A percentile compares a stretch with the other conserved stretches of the same genome.
phyloP scores from a whole-genome alignment of 2,113 vertebrate genomes.

The Tricholaema leucomelas region DNA sequence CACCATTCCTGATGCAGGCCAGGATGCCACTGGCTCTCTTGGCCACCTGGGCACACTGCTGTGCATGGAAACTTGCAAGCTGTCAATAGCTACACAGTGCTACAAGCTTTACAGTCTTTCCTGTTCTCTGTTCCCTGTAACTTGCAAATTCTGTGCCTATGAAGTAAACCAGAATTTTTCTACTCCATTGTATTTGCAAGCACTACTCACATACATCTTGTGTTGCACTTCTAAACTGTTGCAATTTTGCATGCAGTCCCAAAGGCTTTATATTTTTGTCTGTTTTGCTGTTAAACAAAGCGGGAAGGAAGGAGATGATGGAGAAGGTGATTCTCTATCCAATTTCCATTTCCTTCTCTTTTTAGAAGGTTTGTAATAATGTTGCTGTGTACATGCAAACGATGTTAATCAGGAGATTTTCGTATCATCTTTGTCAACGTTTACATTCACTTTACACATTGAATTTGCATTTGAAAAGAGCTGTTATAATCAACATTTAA shows the following conservation, averaged over 20 bases:
- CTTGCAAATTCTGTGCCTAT: neutral
- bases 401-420: constrained; percentile 76
- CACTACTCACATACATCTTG: neutral
- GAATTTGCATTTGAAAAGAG: constrained; percentile 81
- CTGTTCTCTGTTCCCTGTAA: neutral
- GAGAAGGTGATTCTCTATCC: constrained; percentile 43
- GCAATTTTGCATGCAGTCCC: neutral
- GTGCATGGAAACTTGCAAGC: neutral
- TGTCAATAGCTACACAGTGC: neutral
- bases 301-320: neutral
- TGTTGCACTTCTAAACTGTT: neutral
- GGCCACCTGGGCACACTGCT: too few relatives aligned
- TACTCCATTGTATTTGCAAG: neutral
- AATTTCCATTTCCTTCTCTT: constrained; percentile 32
- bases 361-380: constrained; percentile 46
- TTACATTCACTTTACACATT: constrained; percentile 78
- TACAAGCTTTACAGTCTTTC: neutral
- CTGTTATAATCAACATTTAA: constrained; percentile 81
- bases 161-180: neutral
- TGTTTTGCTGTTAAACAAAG: constrained; percentile 23
- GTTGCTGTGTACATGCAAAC: constrained; percentile 60
- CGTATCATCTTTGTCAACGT: constrained; percentile 77
- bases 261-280: neutral
- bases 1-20: too few relatives aligned
- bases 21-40: too few relatives aligned